Conservation (phyloP, 2,113 vertebrate species). For the Noctilio leporinus region DNA sequence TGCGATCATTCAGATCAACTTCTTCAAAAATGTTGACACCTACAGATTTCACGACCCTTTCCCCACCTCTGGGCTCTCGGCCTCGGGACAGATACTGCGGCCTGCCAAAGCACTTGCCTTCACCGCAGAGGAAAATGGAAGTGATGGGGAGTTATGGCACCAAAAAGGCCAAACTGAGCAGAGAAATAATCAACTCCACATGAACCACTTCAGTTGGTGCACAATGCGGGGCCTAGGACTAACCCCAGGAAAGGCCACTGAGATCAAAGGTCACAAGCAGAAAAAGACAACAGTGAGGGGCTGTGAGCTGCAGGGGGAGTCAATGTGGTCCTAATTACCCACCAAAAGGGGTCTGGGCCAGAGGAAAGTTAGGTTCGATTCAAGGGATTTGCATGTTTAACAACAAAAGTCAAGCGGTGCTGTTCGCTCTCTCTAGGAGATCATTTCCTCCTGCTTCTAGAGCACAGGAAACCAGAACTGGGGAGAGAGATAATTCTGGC, state of each 20-base stretch:
- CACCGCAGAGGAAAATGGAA: slow-evolving; percentile 81
- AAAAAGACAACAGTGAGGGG: slow-evolving; percentile 78
- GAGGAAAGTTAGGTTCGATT: slow-evolving; percentile 31
- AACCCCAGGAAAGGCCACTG: slow-evolving; percentile 85
- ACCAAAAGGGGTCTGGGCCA: not conserved
- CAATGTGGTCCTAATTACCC: slow-evolving; percentile 81
- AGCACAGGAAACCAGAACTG: slow-evolving; percentile 65
- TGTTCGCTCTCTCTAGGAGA: slow-evolving; percentile 38
- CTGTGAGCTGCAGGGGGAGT: slow-evolving; percentile 77
- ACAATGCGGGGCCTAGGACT: slow-evolving; percentile 84
- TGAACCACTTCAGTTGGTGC: slow-evolving; percentile 84
- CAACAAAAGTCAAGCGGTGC: slow-evolving; percentile 53
- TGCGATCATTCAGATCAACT: slow-evolving; percentile 51
- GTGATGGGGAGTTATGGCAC: slow-evolving; percentile 80
- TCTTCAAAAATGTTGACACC: slow-evolving; percentile 67
- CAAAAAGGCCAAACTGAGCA: slow-evolving; percentile 84
- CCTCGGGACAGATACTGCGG: slow-evolving; percentile 75
- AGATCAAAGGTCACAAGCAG: slow-evolving; percentile 80
- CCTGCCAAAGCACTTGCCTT: slow-evolving; percentile 80
- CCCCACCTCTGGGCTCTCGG: slow-evolving; percentile 66
- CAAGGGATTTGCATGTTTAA: not conserved
- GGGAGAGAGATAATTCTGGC: slow-evolving; percentile 67
- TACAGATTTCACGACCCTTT: slow-evolving; percentile 56
- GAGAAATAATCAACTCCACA: slow-evolving; percentile 97
- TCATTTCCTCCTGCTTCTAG: slow-evolving; percentile 29